Evolutionary conservation across 2,888 invertebrate genomes (phyloP), one percentile per base, ranked within the genome.

Genomic region (Listrodromus nycthemerus): DNA sequence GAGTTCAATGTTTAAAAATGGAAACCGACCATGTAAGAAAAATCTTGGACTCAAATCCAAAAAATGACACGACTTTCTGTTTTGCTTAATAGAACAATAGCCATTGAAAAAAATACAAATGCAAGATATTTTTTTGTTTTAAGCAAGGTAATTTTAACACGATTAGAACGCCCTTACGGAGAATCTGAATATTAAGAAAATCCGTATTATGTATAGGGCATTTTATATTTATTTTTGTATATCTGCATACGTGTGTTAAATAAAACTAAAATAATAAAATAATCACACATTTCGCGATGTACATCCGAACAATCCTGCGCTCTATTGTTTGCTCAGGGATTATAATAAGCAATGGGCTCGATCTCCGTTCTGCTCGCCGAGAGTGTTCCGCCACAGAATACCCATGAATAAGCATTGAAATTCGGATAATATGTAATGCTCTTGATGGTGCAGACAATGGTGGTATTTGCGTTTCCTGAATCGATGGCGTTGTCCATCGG

Each of bases 331-430:
- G 73, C 45, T 24, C 58, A 33, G 30, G 19, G 61, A 61, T 73
- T 61, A 73, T 73, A 58, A 30, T 24, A 45, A 61, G 27, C 30
- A 27, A 58, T 33, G 45, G 48, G 13, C 41, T 16, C 58, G 73
- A 73, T 73, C 58, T 30, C 41, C 63, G 24, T 27, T n/a, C 10
- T 30, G 45, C 45, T 41, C 73, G 19, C 24, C n/a, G 58, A n/a
- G 61, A 61, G 61, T 61, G 61, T 61, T 45, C 73, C 58, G n/a
- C 41, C 41, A 41, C 55, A 27, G 41, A 71, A 63, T 74, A 33
- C 48, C 73, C 45, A 73, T 61, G 73, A 73, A 73, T 73, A 58
- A 58, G 45, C 52, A 33, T 61, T 73, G 41, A 48, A 73, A 73
- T 48, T 41, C 27, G 58, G 73, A 45, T 61, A 30, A 73, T 27